These are phyloP conservation scores for Melanostoma mellinum DNA, from an alignment of 2,888 invertebrate species.

Conservation along the genomic window DNA sequence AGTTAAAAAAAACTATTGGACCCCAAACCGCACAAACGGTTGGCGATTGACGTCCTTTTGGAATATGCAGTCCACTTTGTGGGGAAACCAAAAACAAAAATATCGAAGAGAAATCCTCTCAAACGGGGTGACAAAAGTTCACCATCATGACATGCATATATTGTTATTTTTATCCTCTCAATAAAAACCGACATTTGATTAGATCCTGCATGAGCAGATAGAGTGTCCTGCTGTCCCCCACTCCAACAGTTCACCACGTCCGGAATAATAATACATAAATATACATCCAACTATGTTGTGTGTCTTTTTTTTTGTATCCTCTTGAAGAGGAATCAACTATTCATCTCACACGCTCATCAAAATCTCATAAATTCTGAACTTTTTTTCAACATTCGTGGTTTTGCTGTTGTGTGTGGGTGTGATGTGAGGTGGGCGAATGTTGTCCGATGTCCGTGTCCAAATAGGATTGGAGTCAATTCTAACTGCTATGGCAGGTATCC, in stretches of 20 bases:
- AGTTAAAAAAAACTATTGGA: too few species aligned
- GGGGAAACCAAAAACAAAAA: constrained; percentile 5
- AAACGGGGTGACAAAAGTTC: constrained; percentile 52
- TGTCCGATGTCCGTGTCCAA: background rate
- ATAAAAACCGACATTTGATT: constrained; percentile 68
- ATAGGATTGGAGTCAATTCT: constrained; percentile 24
- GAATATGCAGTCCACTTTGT: too few species aligned
- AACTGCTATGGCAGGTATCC: constrained; percentile 29
- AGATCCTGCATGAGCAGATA: constrained; percentile 49
- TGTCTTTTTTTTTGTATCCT: background rate
- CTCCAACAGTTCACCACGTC: constrained; percentile 21
- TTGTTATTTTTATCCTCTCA: constrained; percentile 54
- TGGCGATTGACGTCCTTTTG: too few species aligned
- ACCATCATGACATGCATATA: constrained; percentile 49
- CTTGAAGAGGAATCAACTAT: constrained; percentile 53
- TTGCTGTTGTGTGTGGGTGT: background rate
- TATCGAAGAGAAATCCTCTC: background rate
- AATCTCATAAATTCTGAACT: constrained; percentile 80
- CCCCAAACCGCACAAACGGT: too few species aligned
- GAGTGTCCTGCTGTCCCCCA: background rate
- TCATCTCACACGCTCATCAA: constrained; percentile 77
- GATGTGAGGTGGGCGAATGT: background rate
- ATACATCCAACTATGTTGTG: background rate
- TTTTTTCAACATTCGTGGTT: constrained; percentile 51
- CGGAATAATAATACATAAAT: constrained; percentile 44